phyloP scores from a whole-genome alignment of 2,888 invertebrate species.

The Balanococcus diminutus region DNA sequence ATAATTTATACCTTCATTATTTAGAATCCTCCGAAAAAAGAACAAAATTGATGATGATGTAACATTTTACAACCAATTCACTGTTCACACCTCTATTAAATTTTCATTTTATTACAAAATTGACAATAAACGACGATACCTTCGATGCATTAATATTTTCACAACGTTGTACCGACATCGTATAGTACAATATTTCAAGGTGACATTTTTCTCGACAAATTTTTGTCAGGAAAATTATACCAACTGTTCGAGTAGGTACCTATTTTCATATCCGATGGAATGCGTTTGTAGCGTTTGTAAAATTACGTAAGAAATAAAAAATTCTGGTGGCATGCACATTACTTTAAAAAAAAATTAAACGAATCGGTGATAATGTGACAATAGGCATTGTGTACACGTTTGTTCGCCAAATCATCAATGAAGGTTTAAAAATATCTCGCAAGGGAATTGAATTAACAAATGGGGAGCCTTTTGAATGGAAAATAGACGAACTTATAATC shows the following conservation, averaged over 20 bases:
- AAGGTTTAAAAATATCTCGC: no score
- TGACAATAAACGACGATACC: background rate
- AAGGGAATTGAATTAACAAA: no score
- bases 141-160: background rate
- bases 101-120: background rate
- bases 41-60: background rate
- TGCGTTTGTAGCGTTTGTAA: background rate
- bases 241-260: background rate
- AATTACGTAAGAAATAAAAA: constrained; percentile 51
- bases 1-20: no score
- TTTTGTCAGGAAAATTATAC: background rate
- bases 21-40: no score
- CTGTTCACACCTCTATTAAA: background rate
- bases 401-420: no score
- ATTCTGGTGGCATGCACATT: constrained; percentile 18
- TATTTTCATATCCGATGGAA: constrained; percentile 17
- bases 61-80: background rate
- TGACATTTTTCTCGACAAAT: background rate
- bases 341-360: constrained; percentile 28
- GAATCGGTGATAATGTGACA: constrained; percentile 2
- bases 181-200: background rate
- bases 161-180: background rate
- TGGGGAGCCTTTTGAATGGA: no score
- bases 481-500: no score
- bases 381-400: no score